phyloP scores from a whole-genome alignment of 2,888 invertebrate species.

The Torymus texanus region DNA sequence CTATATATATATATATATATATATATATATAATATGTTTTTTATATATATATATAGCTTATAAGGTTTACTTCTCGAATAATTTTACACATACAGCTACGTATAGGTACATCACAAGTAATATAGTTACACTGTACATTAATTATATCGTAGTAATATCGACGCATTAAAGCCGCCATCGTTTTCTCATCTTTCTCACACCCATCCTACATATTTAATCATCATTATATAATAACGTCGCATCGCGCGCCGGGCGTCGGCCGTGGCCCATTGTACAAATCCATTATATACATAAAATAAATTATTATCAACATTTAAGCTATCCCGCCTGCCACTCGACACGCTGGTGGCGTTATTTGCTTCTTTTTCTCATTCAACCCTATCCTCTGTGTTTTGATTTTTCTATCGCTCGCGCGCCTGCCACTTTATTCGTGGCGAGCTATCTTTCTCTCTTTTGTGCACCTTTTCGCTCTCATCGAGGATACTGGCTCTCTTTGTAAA shows the following conservation, averaged over 20 bases:
- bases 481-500: conserved; percentile 74
- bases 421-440: conserved; percentile 54
- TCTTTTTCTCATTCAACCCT: conserved; percentile 31
- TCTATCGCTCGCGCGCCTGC: conserved; percentile 37
- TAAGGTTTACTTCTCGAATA: conserved; percentile 61
- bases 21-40: conserved; percentile 60
- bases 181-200: conserved; percentile 15
- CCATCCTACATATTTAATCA: conserved; percentile 29
- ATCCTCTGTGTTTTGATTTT: conserved; percentile 38
- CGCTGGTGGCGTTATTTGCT: conserved; percentile 52
- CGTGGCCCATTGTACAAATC: conserved; percentile 71
- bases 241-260: conserved; percentile 61
- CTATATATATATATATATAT: conserved; percentile 58
- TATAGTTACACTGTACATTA: conserved; percentile 76
- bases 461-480: conserved; percentile 60
- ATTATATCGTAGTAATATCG: conserved; percentile 64
- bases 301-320: conserved; percentile 74
- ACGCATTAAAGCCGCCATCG: conserved; percentile 58
- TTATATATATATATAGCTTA: conserved; percentile 52
- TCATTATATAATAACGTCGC: conserved; percentile 47
- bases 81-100: conserved; percentile 70
- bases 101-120: conserved; percentile 74
- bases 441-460: conserved; percentile 57
- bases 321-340: conserved; percentile 64
- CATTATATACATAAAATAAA: conserved; percentile 75